Conservation (phyloP, 2,888 invertebrate species). For the Agrypnus murinus region DNA sequence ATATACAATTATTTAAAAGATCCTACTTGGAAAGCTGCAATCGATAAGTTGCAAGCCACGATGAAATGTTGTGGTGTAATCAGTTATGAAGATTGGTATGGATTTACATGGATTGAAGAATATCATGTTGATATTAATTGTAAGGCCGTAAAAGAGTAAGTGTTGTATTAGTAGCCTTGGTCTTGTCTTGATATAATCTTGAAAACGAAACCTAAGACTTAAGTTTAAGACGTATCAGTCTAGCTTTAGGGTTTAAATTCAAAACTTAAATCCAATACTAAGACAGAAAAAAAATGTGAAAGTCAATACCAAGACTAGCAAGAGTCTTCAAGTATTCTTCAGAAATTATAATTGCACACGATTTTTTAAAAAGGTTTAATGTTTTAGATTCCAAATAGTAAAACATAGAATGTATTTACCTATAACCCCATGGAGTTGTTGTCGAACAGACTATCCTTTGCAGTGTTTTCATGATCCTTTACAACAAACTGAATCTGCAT, state of each 20-base stretch:
- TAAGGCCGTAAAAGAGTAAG: conserved; percentile 63
- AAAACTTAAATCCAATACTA: too few relatives aligned
- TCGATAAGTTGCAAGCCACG: conserved; percentile 75
- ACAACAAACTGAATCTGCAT: conserved; percentile 70
- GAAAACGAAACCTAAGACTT: too few relatives aligned
- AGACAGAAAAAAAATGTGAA: too few relatives aligned
- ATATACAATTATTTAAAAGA: conserved; percentile 76
- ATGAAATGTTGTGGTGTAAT: conserved; percentile 76
- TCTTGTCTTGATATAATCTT: too few relatives aligned
- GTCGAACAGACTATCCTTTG: conserved; percentile 74
- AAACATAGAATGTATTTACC: conserved; percentile 73
- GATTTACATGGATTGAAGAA: conserved; percentile 76
- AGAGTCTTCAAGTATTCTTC: too few relatives aligned
- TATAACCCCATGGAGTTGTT: conserved; percentile 77
- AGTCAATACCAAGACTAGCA: too few relatives aligned
- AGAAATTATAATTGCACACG: too few relatives aligned
- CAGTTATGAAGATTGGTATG: conserved; percentile 75
- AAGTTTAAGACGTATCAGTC: too few relatives aligned
- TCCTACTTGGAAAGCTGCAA: conserved; percentile 74
- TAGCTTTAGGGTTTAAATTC: too few relatives aligned
- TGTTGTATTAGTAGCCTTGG: too few relatives aligned
- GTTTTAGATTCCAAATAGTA: conserved; percentile 70
- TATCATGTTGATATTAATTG: conserved; percentile 67
- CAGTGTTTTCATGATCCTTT: conserved; percentile 79
- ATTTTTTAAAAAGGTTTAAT: too few relatives aligned